Conservation (phyloP, 1,140 invertebrate species). For the Drosophila sturtevanti region DNA sequence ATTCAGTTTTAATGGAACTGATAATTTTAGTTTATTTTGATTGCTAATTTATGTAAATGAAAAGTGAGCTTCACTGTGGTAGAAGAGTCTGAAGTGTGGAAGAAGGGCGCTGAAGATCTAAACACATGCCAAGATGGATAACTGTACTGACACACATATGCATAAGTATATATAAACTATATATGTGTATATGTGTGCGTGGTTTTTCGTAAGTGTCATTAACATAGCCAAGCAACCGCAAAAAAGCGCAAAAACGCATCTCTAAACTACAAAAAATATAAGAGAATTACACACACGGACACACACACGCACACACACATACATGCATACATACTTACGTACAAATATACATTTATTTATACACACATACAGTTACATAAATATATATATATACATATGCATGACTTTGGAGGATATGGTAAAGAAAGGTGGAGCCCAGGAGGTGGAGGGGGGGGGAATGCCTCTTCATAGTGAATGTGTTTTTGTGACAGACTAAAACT, state of each 20-base stretch:
- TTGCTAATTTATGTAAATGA: background rate
- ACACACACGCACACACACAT: background rate
- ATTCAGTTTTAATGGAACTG: background rate
- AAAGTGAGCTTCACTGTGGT: background rate
- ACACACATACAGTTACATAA: slow-evolving; percentile 8
- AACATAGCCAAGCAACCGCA: slow-evolving; percentile 78
- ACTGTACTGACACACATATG: background rate
- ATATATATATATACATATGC: background rate
- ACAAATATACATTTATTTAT: background rate
- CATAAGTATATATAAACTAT: background rate
- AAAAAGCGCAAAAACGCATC: slow-evolving; percentile 78
- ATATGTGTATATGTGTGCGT: slow-evolving; percentile 21
- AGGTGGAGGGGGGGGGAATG: background rate
- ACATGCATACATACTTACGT: slow-evolving; percentile 1
- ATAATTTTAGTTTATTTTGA: background rate
- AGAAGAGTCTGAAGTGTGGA: background rate
- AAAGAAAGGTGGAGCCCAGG: background rate
- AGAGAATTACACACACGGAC: slow-evolving; percentile 14
- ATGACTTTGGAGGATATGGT: background rate
- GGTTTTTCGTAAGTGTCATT: slow-evolving; percentile 68
- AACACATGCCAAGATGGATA: slow-evolving; percentile 9
- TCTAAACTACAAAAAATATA: slow-evolving; percentile 46
- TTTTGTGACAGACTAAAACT: slow-evolving; percentile 50
- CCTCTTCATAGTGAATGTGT: slow-evolving; percentile 24
- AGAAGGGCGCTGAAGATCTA: slow-evolving; percentile 1